These are phyloP conservation scores for Erannis defoliaria DNA, from an alignment of 2,888 invertebrate species.

Conservation along the genomic window DNA sequence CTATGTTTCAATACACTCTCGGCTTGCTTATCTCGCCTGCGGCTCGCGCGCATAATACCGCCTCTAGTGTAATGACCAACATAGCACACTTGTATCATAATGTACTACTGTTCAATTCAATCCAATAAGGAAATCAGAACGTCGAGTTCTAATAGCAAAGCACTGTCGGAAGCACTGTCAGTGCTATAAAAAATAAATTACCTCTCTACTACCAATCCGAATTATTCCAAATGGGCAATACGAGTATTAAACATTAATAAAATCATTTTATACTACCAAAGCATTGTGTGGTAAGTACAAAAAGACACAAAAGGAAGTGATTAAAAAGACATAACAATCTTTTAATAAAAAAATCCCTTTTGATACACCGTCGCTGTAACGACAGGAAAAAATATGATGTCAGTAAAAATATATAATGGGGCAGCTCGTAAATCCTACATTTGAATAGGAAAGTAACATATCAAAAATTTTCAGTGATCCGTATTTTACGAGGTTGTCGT, in stretches of 20 bases:
- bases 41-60: too few species aligned
- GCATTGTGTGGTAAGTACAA: slow-evolving; percentile 66
- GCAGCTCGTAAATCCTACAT: slow-evolving; percentile 79
- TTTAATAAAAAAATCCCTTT: slow-evolving; percentile 76
- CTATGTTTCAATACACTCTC: too few species aligned
- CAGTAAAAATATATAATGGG: slow-evolving; percentile 83
- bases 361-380: slow-evolving; percentile 77
- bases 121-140: slow-evolving; percentile 39
- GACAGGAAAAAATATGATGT: slow-evolving; percentile 80
- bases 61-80: too few species aligned
- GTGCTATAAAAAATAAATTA: slow-evolving; percentile 47
- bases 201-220: slow-evolving; percentile 45
- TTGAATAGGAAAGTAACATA: slow-evolving; percentile 86
- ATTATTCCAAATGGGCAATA: slow-evolving; percentile 46
- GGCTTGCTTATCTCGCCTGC: too few species aligned
- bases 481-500: slow-evolving; percentile 85
- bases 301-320: slow-evolving; percentile 76
- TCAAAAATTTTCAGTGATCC: slow-evolving; percentile 87
- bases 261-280: slow-evolving; percentile 59
- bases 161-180: slow-evolving; percentile 36
- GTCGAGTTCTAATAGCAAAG: slow-evolving; percentile 30
- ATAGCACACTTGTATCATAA: too few species aligned
- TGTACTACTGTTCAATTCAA: slow-evolving; percentile 3
- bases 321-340: slow-evolving; percentile 81
- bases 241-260: slow-evolving; percentile 52